phyloP scores from a whole-genome alignment of 2,113 vertebrate genomes.

The Zonotrichia leucophrys region DNA sequence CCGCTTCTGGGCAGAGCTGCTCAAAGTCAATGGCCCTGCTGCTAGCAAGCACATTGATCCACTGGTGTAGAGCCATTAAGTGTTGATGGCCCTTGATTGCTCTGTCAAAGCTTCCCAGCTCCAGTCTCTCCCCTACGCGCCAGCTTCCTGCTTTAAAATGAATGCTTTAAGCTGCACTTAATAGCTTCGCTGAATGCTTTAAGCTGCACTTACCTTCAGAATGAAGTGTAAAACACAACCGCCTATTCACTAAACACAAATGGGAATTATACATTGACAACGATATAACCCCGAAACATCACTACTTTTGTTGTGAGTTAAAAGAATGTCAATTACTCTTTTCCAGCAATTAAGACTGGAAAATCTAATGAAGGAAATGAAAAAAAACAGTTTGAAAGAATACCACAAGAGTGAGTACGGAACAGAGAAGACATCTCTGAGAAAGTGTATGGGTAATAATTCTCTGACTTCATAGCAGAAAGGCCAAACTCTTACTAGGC shows the following conservation, averaged over 20 bases:
- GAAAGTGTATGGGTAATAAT: background rate
- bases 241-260: background rate
- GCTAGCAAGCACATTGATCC: conserved; percentile 49
- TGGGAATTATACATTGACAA: background rate
- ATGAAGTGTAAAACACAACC: background rate
- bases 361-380: background rate
- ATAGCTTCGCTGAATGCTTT: background rate
- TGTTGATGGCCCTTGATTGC: conserved; percentile 58
- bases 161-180: conserved; percentile 10
- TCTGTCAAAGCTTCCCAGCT: conserved; percentile 43
- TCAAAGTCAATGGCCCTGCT: conserved; percentile 34
- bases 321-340: background rate
- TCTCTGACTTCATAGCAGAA: background rate
- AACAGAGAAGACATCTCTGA: background rate
- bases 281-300: background rate
- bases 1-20: background rate
- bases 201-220: conserved; percentile 20
- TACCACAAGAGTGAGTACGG: background rate
- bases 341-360: background rate
- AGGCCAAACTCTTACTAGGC: background rate
- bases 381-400: background rate
- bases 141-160: conserved; percentile 41
- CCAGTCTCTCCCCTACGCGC: background rate
- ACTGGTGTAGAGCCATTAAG: conserved; percentile 49
- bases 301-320: background rate